Conservation (phyloP, 2,888 invertebrate genomes). For the Eustalomyia histrio region DNA sequence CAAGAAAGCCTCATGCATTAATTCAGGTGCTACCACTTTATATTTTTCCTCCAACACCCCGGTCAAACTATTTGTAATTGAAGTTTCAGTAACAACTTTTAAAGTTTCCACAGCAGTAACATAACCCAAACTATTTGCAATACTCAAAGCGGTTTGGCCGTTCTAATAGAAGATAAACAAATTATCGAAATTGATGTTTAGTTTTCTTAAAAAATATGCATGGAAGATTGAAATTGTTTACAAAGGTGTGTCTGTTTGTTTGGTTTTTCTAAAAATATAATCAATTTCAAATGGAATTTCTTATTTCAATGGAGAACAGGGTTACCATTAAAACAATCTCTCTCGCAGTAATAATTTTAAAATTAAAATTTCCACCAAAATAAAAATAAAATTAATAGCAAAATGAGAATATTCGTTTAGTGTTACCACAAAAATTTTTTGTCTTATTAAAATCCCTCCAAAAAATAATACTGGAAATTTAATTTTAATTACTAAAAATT, state of each 20-base stretch:
- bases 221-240: conserved; percentile 1
- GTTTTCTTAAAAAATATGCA: background rate
- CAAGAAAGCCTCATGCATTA: conserved; percentile 99
- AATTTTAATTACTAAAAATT: too few relatives aligned
- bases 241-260: background rate
- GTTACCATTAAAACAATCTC: background rate
- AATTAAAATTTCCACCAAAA: too few relatives aligned
- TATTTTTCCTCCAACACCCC: conserved; percentile 91
- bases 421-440: too few relatives aligned
- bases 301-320: background rate
- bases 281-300: conserved; percentile 23
- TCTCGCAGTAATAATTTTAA: too few relatives aligned
- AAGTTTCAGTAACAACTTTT: conserved; percentile 92
- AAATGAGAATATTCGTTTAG: too few relatives aligned
- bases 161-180: conserved; percentile 82
- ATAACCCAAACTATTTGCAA: conserved; percentile 97
- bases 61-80: conserved; percentile 82
- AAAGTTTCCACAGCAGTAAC: conserved; percentile 98
- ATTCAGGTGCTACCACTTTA: conserved; percentile 97
- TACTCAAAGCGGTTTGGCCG: conserved; percentile 97
- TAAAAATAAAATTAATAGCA: too few relatives aligned
- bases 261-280: conserved; percentile 6
- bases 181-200: conserved; percentile 17
- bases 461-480: too few relatives aligned
- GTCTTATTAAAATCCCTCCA: too few relatives aligned